A percentile compares a stretch with the other conserved stretches of the same genome.
Evolutionary conservation across 2,113 vertebrate species (phyloP).

Genomic region (Pygoscelis adeliae): DNA sequence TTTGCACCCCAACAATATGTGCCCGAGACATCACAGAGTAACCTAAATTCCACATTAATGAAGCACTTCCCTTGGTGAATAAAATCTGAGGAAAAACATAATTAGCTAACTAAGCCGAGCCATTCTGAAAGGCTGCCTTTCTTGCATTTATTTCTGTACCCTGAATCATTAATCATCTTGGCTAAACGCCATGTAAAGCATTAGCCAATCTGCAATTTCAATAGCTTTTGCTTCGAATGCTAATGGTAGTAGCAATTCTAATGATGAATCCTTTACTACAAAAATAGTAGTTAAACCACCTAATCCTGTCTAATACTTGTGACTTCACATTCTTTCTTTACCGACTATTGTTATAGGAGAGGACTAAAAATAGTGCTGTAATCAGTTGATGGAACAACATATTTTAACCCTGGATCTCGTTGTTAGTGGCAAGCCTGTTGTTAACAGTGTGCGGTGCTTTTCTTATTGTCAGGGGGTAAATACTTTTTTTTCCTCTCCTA

Average conservation of each 20-base stretch:
- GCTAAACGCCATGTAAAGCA: background rate
- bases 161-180: conserved; percentile 46
- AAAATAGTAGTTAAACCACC: conserved; percentile 57
- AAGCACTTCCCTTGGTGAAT: background rate
- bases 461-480: background rate
- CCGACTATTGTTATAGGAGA: conserved; percentile 1
- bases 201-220: conserved; percentile 49
- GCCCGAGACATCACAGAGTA: background rate
- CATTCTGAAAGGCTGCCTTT: background rate
- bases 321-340: conserved; percentile 42
- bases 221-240: conserved; percentile 19
- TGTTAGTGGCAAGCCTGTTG: background rate
- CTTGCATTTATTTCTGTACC: conserved; percentile 41
- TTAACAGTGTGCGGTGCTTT: background rate
- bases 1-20: background rate
- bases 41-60: background rate
- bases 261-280: conserved; percentile 41
- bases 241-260: conserved; percentile 46
- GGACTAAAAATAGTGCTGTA: conserved; percentile 43
- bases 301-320: conserved; percentile 56
- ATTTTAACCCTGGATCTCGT: background rate
- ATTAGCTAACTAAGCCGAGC: conserved; percentile 4
- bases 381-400: background rate
- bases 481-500: background rate
- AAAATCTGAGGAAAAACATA: conserved; percentile 14